Percentiles rank a stretch among this genome's conserved stretches.
These are phyloP conservation scores for Gambusia affinis DNA, from an alignment of 2,113 vertebrate genomes.

Conservation along the genomic window DNA sequence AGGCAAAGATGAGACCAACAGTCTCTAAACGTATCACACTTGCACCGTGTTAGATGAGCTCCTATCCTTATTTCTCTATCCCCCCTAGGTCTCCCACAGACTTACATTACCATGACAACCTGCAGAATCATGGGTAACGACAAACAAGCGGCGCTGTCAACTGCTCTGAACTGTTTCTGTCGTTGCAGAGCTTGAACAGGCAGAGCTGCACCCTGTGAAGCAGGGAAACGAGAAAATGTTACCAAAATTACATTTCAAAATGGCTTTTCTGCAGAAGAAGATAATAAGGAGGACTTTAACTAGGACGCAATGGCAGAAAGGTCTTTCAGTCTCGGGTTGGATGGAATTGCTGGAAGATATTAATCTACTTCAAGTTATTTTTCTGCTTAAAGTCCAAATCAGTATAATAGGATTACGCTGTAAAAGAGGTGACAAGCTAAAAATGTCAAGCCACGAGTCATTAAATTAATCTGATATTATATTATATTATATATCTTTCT, in stretches of 20 bases:
- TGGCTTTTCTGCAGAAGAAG: background rate
- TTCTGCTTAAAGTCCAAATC: background rate
- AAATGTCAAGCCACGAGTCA: background rate
- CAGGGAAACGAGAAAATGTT: slow-evolving; percentile 3
- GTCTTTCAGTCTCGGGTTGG: background rate
- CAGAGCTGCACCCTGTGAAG: slow-evolving; percentile 2
- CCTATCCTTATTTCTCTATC: slow-evolving; percentile 35
- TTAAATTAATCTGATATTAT: background rate
- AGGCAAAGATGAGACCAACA: slow-evolving; percentile 19
- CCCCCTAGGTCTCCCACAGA: slow-evolving; percentile 46
- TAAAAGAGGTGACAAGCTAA: slow-evolving; percentile 1
- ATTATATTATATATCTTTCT: slow-evolving; percentile 8
- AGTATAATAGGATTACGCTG: background rate
- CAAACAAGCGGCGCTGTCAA: slow-evolving; percentile 51
- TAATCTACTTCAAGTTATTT: background rate
- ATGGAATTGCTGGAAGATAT: background rate
- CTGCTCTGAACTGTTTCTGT: slow-evolving; percentile 27
- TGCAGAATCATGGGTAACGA: slow-evolving; percentile 51
- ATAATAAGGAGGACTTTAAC: background rate
- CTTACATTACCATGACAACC: slow-evolving; percentile 66
- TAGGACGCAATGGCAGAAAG: background rate
- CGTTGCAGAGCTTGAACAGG: slow-evolving; percentile 18
- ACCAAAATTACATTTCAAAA: background rate
- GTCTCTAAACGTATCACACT: slow-evolving; percentile 33
- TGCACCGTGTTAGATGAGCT: slow-evolving; percentile 37